phyloP scores from a whole-genome alignment of 2,888 invertebrate genomes.

The Melanostoma scalare region DNA sequence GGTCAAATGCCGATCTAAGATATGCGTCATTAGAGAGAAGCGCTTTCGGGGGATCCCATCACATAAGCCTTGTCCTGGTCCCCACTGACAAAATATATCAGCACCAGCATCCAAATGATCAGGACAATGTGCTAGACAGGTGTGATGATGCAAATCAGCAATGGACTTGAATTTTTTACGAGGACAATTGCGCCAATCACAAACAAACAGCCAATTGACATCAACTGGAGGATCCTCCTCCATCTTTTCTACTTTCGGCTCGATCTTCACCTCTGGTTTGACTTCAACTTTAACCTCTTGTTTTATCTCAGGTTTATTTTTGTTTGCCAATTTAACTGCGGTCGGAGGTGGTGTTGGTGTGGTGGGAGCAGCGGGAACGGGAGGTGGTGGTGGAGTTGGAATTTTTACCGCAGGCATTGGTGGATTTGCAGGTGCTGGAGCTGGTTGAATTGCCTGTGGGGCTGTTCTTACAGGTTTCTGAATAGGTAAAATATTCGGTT shows the following conservation, averaged over 20 bases:
- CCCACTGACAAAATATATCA: constrained; percentile 95
- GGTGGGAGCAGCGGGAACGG: constrained; percentile 17
- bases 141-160: constrained; percentile 93
- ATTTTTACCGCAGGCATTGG: constrained; percentile 32
- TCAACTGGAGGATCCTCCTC: constrained; percentile 77
- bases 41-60: constrained; percentile 94
- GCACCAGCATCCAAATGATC: constrained; percentile 84
- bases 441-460: constrained; percentile 32
- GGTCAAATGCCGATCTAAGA: constrained; percentile 97
- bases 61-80: constrained; percentile 85
- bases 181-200: constrained; percentile 97
- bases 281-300: constrained; percentile 44
- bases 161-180: constrained; percentile 89
- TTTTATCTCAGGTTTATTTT: constrained; percentile 39
- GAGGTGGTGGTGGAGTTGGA: constrained; percentile 53
- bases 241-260: constrained; percentile 43
- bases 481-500: constrained; percentile 68
- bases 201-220: constrained; percentile 85
- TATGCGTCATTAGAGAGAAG: constrained; percentile 98
- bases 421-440: constrained; percentile 74
- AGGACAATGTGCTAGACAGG: constrained; percentile 92
- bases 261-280: constrained; percentile 49
- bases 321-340: constrained; percentile 29
- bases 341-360: constrained; percentile 40
- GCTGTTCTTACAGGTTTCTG: constrained; percentile 74